Evolutionary conservation across 2,113 vertebrate genomes (phyloP), one percentile per base, ranked within the genome.

Genomic region (Lepus timidus): DNA sequence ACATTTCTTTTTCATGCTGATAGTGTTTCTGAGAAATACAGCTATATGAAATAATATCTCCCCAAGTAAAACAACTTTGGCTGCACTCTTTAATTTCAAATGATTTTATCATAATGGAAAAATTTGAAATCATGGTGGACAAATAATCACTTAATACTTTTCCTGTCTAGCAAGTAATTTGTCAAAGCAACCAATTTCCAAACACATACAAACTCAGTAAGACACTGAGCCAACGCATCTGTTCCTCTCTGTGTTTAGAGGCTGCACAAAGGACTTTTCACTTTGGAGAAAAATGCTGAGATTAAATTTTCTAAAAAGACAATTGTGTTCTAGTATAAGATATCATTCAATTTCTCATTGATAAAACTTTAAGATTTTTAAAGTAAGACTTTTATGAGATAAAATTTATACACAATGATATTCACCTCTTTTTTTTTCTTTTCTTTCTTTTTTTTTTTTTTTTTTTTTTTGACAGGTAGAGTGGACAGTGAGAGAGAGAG

Each of bases 81-180:
- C 94, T 88, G n/a, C 23, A 62, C 31, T 55, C 58, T 94, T 95
- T 74, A 74, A 78, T 82, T 94, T 94, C 27, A 88, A 96, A 78
- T 86, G 44, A 64, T 95, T 97, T 95, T 96, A 96, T 90, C 92
- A 93, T 81, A 92, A 96, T 44, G 68, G 82, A 95, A 78, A 97
- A 96, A 76, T 94, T 27, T 94, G 61, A 97, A 96, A 96, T 95
- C 55, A 64, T 14, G 25, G 80, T 79, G 49, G 82, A 92, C 49
- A 97, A 98, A 94, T 85, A 86, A 98, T 96, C 94, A n/a, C 58
- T 91, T 97, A 96, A 97, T 97, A 94, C 52, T 96, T 73, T 93
- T 96, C 70, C 67, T 96, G 88, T 76, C 87, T 93, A 97, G 89
- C 88, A 23, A 92, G 79, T 84, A 93, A 97, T 97, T 97, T 88